Conservation (phyloP, 2,888 invertebrate genomes). For the Mesopsocus fuscifrons region DNA sequence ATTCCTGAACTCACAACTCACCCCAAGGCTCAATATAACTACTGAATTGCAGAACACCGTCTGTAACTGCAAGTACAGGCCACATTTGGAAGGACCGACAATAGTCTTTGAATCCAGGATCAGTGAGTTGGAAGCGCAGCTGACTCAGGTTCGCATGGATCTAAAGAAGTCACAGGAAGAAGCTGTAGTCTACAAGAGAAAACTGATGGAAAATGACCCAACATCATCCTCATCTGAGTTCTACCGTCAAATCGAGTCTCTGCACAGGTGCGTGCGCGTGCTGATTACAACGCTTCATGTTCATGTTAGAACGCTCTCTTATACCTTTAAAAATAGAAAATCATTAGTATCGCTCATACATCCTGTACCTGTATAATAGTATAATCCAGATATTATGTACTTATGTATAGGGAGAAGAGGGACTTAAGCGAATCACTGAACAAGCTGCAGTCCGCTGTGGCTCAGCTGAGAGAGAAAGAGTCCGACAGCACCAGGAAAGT, state of each 20-base stretch:
- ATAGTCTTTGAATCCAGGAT: constrained; percentile 72
- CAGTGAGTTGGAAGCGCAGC: constrained; percentile 64
- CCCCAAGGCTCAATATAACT: too few species aligned
- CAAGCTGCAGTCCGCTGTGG: constrained; percentile 43
- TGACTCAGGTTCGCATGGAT: constrained; percentile 58
- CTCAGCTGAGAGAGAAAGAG: constrained; percentile 41
- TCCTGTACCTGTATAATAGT: too few species aligned
- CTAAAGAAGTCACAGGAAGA: constrained; percentile 51
- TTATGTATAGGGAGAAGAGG: constrained; percentile 48
- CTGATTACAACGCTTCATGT: too few species aligned
- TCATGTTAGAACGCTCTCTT: constrained; percentile 1
- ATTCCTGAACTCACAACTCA: too few species aligned
- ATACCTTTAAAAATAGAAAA: constrained; percentile 1
- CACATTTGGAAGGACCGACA: constrained; percentile 41
- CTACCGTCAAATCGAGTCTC: constrained; percentile 46
- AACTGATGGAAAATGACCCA: constrained; percentile 15
- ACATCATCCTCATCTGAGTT: constrained; percentile 29
- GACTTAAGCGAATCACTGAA: constrained; percentile 46
- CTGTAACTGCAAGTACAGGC: too few species aligned
- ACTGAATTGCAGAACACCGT: too few species aligned
- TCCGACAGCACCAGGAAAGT: constrained; percentile 40
- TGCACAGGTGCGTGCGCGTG: constrained; percentile 40
- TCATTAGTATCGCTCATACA: too few species aligned
- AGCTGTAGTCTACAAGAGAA: constrained; percentile 31
- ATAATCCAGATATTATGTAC: too few species aligned